Conservation (phyloP, 2,888 invertebrate species). For the Volucella bombylans region DNA sequence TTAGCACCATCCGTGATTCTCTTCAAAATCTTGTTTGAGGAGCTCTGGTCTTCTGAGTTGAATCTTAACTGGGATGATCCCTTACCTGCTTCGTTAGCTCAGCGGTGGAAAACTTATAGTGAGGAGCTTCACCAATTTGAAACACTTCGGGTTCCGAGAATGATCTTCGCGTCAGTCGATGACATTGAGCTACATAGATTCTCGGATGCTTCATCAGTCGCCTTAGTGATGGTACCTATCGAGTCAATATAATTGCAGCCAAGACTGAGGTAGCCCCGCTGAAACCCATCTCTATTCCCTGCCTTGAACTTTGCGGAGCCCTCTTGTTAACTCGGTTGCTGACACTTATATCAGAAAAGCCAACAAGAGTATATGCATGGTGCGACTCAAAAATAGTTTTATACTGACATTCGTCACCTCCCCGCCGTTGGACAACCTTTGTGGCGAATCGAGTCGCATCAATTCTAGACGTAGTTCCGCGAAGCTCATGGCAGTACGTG, state of each 20-base stretch:
- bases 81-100: neutral
- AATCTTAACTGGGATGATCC: neutral
- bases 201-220: conserved; percentile 14
- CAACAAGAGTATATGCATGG: neutral
- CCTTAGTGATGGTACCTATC: neutral
- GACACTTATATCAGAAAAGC: neutral
- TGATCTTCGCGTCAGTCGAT: neutral
- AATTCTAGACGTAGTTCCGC: neutral
- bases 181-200: conserved; percentile 19
- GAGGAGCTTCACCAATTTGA: neutral
- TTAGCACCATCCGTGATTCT: conserved; percentile 13
- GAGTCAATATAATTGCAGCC: neutral
- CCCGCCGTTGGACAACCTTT: conserved; percentile 27
- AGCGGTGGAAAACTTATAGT: neutral
- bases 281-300: conserved; percentile 8
- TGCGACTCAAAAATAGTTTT: conserved; percentile 35
- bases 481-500: conserved; percentile 30
- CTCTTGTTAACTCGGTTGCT: neutral
- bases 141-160: conserved; percentile 3
- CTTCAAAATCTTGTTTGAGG: conserved; percentile 22
- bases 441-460: neutral
- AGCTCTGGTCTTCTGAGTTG: neutral
- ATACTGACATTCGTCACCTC: conserved; percentile 68
- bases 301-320: neutral
- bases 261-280: neutral